These are phyloP conservation scores for Drosophila pegasa DNA, from an alignment of 2,888 invertebrate genomes.

Conservation along the genomic window DNA sequence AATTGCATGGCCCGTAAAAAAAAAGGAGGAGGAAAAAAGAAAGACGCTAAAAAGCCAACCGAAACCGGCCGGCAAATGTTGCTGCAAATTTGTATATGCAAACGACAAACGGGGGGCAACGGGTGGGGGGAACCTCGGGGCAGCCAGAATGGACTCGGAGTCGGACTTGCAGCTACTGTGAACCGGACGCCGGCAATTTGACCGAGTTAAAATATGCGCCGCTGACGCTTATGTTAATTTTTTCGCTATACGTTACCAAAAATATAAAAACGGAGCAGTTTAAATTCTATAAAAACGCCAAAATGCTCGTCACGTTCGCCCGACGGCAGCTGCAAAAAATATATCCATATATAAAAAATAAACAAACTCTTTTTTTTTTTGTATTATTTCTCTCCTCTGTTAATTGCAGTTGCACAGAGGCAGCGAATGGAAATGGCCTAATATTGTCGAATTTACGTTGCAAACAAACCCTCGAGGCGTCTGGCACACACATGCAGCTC, in stretches of 20 bases:
- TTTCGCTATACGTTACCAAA: constrained; percentile 44
- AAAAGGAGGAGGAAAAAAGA: constrained; percentile 20
- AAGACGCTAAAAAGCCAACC: constrained; percentile 21
- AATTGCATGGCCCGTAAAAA: constrained; percentile 46
- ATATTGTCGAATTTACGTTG: constrained; percentile 71
- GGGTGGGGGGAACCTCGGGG: constrained; percentile 7
- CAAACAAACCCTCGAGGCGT: constrained; percentile 40
- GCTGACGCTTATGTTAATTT: constrained; percentile 77
- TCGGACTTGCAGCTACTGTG: constrained; percentile 22
- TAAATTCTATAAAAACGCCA: constrained; percentile 55
- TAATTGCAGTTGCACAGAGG: constrained; percentile 65
- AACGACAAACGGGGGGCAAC: constrained; percentile 49
- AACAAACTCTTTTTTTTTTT: constrained; percentile 44
- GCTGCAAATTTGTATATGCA: constrained; percentile 76
- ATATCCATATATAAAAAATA: constrained; percentile 11
- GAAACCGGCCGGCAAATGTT: constrained; percentile 74
- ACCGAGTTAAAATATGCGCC: constrained; percentile 78
- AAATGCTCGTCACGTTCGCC: constrained; percentile 72
- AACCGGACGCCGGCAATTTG: constrained; percentile 77
- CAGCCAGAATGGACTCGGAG: constrained; percentile 16
- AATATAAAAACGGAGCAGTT: constrained; percentile 32
- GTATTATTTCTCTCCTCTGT: constrained; percentile 50
- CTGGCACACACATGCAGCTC: constrained; percentile 27
- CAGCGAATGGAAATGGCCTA: constrained; percentile 60
- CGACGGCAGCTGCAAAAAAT: constrained; percentile 54